These are phyloP conservation scores for Drosophila koepferae DNA, from an alignment of 2,888 invertebrate genomes.

Conservation along the genomic window DNA sequence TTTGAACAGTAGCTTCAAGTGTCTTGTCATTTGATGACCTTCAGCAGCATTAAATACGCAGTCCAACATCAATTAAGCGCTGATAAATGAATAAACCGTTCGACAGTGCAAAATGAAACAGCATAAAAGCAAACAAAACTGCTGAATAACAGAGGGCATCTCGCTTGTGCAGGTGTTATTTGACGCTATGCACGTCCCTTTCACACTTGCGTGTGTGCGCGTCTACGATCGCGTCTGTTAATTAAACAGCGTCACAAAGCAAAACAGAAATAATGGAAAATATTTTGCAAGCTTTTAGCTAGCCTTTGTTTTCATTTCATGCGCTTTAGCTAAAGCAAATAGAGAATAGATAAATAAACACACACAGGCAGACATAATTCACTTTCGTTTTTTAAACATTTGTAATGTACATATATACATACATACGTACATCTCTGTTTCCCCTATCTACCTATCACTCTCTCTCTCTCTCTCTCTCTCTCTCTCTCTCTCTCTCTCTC, in stretches of 20 bases:
- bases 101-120: constrained; percentile 32
- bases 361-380: constrained; percentile 4
- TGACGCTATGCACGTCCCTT: constrained; percentile 31
- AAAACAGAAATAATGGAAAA: constrained; percentile 36
- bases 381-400: constrained; percentile 47
- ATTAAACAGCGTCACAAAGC: constrained; percentile 38
- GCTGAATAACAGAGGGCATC: constrained; percentile 36
- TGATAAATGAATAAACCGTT: constrained; percentile 58
- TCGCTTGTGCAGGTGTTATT: constrained; percentile 31
- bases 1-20: constrained; percentile 41
- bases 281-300: constrained; percentile 50
- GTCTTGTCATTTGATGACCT: constrained; percentile 66
- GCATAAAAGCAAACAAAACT: constrained; percentile 18
- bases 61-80: constrained; percentile 54
- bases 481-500: no score
- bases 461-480: no score
- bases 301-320: constrained; percentile 35
- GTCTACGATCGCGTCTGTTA: constrained; percentile 19
- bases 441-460: not conserved
- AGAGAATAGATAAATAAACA: constrained; percentile 21
- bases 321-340: constrained; percentile 24
- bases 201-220: constrained; percentile 28
- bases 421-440: constrained; percentile 1
- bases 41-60: constrained; percentile 51
- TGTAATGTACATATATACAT: not conserved